Conservation (phyloP, 2,113 vertebrate genomes). For the Myrmecobius fasciatus region DNA sequence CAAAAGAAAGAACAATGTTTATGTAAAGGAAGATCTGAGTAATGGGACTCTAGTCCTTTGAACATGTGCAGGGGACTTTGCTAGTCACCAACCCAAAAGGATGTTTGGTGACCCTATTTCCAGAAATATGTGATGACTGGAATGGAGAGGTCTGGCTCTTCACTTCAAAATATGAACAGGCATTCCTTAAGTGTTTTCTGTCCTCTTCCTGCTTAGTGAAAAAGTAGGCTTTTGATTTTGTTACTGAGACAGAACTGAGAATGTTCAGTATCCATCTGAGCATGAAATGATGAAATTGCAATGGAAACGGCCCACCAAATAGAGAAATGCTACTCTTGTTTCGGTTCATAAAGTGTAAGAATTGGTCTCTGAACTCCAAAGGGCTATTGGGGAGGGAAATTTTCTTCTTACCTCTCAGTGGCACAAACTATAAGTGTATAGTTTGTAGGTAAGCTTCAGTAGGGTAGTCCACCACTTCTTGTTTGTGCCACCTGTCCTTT, state of each 20-base stretch:
- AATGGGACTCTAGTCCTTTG: neutral
- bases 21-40: neutral
- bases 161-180: neutral
- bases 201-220: neutral
- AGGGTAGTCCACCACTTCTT: neutral
- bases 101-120: neutral
- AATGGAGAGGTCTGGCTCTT: neutral
- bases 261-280: neutral
- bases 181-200: neutral
- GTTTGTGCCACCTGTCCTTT: neutral
- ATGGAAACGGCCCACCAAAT: neutral
- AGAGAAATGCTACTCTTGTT: neutral
- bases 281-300: neutral
- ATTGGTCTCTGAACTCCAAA: neutral
- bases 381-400: neutral
- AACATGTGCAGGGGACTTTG: neutral
- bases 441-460: neutral
- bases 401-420: neutral
- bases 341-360: neutral
- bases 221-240: neutral
- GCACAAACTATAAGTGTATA: neutral
- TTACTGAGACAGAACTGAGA: neutral
- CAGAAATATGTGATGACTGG: neutral
- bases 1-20: neutral
- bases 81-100: neutral